These are phyloP conservation scores for Pemphredon lugubris DNA, from an alignment of 2,888 invertebrate species.

Conservation along the genomic window DNA sequence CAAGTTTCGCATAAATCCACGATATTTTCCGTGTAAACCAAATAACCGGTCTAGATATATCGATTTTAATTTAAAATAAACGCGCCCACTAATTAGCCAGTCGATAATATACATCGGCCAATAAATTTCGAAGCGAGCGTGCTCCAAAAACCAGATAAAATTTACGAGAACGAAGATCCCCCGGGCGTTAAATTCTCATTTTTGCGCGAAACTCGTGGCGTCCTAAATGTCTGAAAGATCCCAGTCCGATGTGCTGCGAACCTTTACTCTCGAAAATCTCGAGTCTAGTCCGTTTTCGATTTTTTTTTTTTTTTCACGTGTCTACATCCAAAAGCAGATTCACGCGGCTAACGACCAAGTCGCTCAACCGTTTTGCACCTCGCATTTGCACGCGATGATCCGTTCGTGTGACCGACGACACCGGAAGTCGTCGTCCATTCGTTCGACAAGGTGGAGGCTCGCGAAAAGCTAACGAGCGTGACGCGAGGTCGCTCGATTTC, in stretches of 20 bases:
- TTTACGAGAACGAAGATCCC: neutral
- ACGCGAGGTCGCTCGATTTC: constrained; percentile 12
- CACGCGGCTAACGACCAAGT: constrained; percentile 17
- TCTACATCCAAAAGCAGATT: too few relatives aligned
- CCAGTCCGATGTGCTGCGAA: too few relatives aligned
- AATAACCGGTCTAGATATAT: constrained; percentile 32
- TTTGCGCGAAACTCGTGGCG: too few relatives aligned
- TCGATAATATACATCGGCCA: constrained; percentile 36
- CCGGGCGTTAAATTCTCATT: too few relatives aligned
- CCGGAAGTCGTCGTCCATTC: constrained; percentile 47
- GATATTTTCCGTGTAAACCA: constrained; percentile 4
- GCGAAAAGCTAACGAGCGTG: constrained; percentile 47
- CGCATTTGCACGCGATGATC: constrained; percentile 31
- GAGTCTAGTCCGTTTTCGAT: too few relatives aligned
- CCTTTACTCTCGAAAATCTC: too few relatives aligned
- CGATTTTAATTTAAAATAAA: constrained; percentile 51
- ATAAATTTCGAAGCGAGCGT: constrained; percentile 25
- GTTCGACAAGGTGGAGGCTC: constrained; percentile 30
- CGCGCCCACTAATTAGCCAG: constrained; percentile 32
- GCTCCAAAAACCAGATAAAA: neutral
- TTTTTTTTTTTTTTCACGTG: too few relatives aligned
- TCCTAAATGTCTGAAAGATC: too few relatives aligned
- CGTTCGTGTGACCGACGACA: constrained; percentile 39
- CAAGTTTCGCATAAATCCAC: constrained; percentile 35
- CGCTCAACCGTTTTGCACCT: constrained; percentile 34